Evolutionary conservation across 1,140 invertebrate species (phyloP).

Genomic region (Drosophila guanche): DNA sequence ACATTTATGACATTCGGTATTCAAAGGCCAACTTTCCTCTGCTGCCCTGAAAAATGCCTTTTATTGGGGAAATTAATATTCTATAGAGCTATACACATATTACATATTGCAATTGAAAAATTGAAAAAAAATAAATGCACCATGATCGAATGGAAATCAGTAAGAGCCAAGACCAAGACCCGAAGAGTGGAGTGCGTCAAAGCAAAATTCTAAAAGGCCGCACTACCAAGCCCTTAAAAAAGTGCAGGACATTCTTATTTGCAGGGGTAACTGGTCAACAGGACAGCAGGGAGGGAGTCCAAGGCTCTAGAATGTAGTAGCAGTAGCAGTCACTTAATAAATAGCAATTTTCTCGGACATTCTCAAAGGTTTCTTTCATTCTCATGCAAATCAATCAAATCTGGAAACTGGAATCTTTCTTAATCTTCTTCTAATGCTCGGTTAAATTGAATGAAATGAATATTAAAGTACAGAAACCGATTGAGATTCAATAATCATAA

Average conservation of each 20-base stretch:
- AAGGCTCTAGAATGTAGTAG: background rate
- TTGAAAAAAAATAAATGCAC: conserved; percentile 24
- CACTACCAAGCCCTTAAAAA: background rate
- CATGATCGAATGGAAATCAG: conserved; percentile 28
- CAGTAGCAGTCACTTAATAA: conserved; percentile 9
- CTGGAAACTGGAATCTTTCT: background rate
- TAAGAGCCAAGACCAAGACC: background rate
- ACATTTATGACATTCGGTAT: conserved; percentile 67
- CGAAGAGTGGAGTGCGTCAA: conserved; percentile 14
- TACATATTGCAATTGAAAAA: conserved; percentile 63
- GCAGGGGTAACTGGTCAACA: no score
- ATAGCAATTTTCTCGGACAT: conserved; percentile 6
- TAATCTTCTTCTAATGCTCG: no score
- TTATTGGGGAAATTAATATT: conserved; percentile 78
- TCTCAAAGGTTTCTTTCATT: no score
- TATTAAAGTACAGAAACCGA: no score
- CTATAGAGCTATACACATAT: conserved; percentile 41
- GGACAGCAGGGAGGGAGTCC: background rate
- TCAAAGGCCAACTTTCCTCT: conserved; percentile 22
- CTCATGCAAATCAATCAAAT: no score
- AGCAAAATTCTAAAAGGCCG: background rate
- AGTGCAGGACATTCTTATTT: no score
- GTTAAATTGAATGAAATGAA: no score
- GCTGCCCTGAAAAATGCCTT: conserved; percentile 32
- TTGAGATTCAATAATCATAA: no score